phyloP scores from a whole-genome alignment of 2,797 vertebrate genomes.

The Calcarius lapponicus region DNA sequence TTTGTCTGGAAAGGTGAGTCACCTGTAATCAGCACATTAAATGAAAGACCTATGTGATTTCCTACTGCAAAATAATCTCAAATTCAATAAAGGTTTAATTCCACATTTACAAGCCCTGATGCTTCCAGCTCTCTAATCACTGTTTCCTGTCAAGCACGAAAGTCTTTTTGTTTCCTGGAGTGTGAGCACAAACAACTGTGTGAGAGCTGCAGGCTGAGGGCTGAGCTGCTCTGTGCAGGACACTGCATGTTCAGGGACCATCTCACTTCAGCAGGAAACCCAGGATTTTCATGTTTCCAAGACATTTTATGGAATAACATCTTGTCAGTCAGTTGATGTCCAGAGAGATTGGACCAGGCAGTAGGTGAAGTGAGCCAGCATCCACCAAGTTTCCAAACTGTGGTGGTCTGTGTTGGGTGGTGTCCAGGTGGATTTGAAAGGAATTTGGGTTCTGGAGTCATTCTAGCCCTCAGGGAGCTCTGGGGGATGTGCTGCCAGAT shows the following conservation, averaged over 20 bases:
- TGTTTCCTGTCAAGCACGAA: background rate
- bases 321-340: background rate
- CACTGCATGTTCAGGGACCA: background rate
- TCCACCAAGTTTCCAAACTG: background rate
- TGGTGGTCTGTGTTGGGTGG: background rate
- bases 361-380: background rate
- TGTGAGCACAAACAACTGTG: background rate
- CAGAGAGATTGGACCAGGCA: background rate
- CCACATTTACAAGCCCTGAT: background rate
- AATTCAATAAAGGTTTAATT: constrained; percentile 36
- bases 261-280: background rate
- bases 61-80: constrained; percentile 6
- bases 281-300: background rate
- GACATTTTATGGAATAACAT: background rate
- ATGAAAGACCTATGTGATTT: background rate
- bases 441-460: background rate
- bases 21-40: constrained; percentile 12
- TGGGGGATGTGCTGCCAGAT: background rate
- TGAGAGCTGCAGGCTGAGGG: background rate
- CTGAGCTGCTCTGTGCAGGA: background rate
- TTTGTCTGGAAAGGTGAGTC: constrained; percentile 43
- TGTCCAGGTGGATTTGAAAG: background rate
- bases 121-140: background rate
- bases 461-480: background rate
- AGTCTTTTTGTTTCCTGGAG: background rate